phyloP scores from a whole-genome alignment of 2,888 invertebrate species.

The Eumerus sabulonum region DNA sequence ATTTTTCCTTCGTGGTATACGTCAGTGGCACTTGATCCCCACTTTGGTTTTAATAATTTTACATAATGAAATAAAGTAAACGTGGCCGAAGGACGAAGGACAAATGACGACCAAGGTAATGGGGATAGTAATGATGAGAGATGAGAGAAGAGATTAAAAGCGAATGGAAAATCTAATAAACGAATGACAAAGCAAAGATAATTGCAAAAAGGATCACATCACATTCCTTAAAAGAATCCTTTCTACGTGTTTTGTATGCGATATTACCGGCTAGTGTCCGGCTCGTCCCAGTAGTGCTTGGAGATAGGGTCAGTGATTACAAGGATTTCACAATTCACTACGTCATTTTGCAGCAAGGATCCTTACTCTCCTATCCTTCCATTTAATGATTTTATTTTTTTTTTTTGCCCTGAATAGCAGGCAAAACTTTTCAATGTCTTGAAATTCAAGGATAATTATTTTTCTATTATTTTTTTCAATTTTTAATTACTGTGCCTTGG shows the following conservation, averaged over 20 bases:
- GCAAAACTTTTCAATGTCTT: slow-evolving; percentile 9
- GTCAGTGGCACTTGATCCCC: slow-evolving; percentile 37
- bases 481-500: slow-evolving; percentile 64
- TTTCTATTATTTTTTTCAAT: slow-evolving; percentile 58
- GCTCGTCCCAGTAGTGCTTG: neutral
- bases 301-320: slow-evolving; percentile 29
- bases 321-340: slow-evolving; percentile 38
- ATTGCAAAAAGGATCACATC: slow-evolving; percentile 50
- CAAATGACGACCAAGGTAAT: slow-evolving; percentile 28
- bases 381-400: too few relatives aligned
- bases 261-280: slow-evolving; percentile 31
- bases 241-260: slow-evolving; percentile 51
- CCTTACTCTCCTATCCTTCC: too few relatives aligned
- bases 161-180: slow-evolving; percentile 47
- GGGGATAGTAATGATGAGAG: slow-evolving; percentile 21
- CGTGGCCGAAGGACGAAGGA: neutral
- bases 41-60: slow-evolving; percentile 41
- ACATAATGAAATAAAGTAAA: slow-evolving; percentile 23
- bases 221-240: slow-evolving; percentile 11
- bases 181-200: slow-evolving; percentile 52
- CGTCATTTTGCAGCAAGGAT: slow-evolving; percentile 18
- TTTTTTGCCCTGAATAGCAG: neutral
- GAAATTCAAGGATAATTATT: slow-evolving; percentile 62
- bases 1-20: neutral
- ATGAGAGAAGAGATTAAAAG: slow-evolving; percentile 7